Percentiles rank a stretch among this genome's conserved stretches.
phyloP scores from a whole-genome alignment of 2,888 invertebrate genomes.

The Scaptomyza caliginosa region DNA sequence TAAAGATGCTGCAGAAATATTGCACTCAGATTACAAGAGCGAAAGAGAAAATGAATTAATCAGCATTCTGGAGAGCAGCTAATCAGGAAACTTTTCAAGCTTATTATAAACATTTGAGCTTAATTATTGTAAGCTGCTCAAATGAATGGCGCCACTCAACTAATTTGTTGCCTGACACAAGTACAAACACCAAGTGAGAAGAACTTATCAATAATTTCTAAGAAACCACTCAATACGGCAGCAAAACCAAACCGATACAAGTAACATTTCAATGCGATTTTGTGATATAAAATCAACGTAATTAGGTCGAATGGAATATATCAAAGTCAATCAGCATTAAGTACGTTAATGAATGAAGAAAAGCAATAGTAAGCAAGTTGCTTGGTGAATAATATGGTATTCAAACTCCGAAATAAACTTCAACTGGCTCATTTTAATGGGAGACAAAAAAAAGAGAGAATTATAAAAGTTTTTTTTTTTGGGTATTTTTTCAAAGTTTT shows the following conservation, averaged over 20 bases:
- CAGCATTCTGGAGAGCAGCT: constrained; percentile 16
- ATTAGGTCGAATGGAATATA: not conserved
- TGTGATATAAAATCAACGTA: too few species aligned
- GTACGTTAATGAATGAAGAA: too few species aligned
- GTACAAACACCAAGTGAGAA: not conserved
- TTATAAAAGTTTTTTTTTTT: too few species aligned
- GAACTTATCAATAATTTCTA: not conserved
- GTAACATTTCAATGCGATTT: too few species aligned
- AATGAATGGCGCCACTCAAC: not conserved
- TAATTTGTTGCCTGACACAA: not conserved
- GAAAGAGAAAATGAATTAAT: not conserved
- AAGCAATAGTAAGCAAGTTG: too few species aligned
- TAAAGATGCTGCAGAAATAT: not conserved
- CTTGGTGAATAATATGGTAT: too few species aligned
- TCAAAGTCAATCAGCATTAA: too few species aligned
- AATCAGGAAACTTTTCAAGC: constrained; percentile 24
- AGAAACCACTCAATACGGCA: not conserved
- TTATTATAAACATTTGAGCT: constrained; percentile 14
- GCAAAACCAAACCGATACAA: too few species aligned
- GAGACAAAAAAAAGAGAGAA: too few species aligned
- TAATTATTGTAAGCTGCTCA: constrained; percentile 1
- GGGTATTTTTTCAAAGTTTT: too few species aligned
- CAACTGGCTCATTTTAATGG: too few species aligned
- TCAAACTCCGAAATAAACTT: too few species aligned
- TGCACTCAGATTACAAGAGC: not conserved